Evolutionary conservation across 2,888 invertebrate genomes (phyloP).

Genomic region (Drosophila basisetae): DNA sequence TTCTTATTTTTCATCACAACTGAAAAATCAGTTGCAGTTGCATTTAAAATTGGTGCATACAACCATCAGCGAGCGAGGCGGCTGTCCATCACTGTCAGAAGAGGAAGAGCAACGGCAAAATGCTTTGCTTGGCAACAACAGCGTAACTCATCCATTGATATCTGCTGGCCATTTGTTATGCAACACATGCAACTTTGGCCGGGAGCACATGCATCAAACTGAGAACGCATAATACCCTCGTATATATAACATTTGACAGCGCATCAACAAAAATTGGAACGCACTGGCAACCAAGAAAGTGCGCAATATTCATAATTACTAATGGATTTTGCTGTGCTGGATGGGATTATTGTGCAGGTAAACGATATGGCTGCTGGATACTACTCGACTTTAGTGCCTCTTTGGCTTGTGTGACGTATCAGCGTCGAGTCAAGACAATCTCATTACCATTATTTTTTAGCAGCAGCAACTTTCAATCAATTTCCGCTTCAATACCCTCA

Average conservation of each 20-base stretch:
- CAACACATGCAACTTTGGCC: conserved; percentile 21
- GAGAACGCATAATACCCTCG: conserved; percentile 53
- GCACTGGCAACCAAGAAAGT: not conserved
- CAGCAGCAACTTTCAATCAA: conserved; percentile 75
- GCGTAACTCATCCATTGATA: conserved; percentile 59
- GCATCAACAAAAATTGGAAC: conserved; percentile 37
- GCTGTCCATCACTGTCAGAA: conserved; percentile 42
- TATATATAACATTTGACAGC: conserved; percentile 61
- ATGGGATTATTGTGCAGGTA: conserved; percentile 27
- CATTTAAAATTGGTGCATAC: conserved; percentile 5
- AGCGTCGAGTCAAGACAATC: conserved; percentile 61
- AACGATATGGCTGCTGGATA: conserved; percentile 20
- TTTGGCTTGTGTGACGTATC: conserved; percentile 27
- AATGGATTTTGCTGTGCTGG: conserved; percentile 6
- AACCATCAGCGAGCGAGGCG: conserved; percentile 8
- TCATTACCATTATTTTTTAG: conserved; percentile 74
- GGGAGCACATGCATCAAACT: conserved; percentile 52
- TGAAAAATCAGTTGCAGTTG: conserved; percentile 19
- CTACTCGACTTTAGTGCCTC: conserved; percentile 11
- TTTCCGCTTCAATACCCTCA: conserved; percentile 76
- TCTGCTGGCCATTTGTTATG: conserved; percentile 62
- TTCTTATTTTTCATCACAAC: not conserved
- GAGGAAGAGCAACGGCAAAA: conserved; percentile 7
- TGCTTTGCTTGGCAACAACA: conserved; percentile 1
- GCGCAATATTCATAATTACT: conserved; percentile 45